phyloP scores from a whole-genome alignment of 2,888 invertebrate species.

The Pantelozetes paolii region DNA sequence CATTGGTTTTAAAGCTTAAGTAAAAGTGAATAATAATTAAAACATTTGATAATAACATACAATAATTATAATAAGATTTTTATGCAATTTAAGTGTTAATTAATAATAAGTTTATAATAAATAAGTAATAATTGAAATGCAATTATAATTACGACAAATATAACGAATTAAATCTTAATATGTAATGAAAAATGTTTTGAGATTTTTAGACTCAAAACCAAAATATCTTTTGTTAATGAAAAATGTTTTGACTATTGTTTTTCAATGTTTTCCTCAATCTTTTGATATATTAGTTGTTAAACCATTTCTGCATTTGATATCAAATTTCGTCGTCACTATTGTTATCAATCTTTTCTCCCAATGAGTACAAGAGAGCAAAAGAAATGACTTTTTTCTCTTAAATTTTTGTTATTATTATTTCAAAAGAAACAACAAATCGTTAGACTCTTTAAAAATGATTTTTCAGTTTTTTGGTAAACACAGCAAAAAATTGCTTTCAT shows the following conservation, averaged over 20 bases:
- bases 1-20: not conserved
- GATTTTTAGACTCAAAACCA: not conserved
- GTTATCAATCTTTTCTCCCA: no score
- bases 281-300: not conserved
- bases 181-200: not conserved
- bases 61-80: constrained; percentile 1
- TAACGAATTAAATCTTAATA: not conserved
- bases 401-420: no score
- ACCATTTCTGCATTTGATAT: not conserved
- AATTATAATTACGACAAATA: constrained; percentile 11
- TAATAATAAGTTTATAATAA: not conserved
- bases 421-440: no score
- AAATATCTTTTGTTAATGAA: not conserved
- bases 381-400: no score
- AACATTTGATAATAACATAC: constrained; percentile 4
- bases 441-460: not conserved
- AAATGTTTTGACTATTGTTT: not conserved
- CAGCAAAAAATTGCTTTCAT: no score
- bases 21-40: not conserved
- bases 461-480: constrained; percentile 3
- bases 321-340: not conserved
- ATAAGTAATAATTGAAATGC: not conserved
- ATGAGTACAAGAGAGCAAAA: no score
- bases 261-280: no score
- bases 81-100: not conserved